phyloP scores from a whole-genome alignment of 2,797 vertebrate genomes.

The Molossus alvarezi region DNA sequence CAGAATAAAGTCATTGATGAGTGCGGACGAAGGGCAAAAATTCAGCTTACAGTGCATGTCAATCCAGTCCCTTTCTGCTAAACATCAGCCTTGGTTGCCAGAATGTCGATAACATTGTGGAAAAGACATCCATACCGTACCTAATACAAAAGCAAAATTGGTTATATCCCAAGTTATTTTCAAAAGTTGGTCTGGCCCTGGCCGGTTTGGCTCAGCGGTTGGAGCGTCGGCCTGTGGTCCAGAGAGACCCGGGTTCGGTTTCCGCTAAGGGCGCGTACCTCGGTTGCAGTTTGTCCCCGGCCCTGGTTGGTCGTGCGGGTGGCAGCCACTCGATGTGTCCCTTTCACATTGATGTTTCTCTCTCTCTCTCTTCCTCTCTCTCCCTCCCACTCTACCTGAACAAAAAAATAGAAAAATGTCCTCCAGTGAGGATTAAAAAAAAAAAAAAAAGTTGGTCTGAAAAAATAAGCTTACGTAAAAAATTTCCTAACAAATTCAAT shows the following conservation, averaged over 20 bases:
- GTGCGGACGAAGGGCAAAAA: neutral
- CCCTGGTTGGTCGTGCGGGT: too few species aligned
- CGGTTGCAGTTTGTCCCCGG: too few species aligned
- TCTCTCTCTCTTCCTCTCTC: too few species aligned
- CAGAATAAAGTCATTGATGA: constrained; percentile 37
- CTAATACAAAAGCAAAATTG: constrained; percentile 21
- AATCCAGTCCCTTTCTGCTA: neutral
- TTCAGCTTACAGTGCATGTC: neutral
- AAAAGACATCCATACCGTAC: neutral
- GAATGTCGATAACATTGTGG: neutral
- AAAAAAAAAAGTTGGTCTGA: neutral
- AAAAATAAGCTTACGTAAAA: neutral
- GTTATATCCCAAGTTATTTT: constrained; percentile 7
- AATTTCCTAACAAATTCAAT: neutral
- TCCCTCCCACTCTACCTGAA: too few species aligned
- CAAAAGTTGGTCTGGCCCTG: neutral
- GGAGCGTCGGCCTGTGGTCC: too few species aligned
- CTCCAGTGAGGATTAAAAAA: too few species aligned
- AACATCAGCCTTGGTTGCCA: neutral
- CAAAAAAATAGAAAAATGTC: too few species aligned
- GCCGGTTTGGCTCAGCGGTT: too few species aligned
- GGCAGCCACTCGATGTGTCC: too few species aligned
- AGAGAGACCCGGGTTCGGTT: too few species aligned
- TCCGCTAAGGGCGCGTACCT: too few species aligned
- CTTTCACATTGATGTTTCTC: too few species aligned